Evolutionary conservation across 1,140 invertebrate genomes (phyloP).

Genomic region (Drosophila simulans): DNA sequence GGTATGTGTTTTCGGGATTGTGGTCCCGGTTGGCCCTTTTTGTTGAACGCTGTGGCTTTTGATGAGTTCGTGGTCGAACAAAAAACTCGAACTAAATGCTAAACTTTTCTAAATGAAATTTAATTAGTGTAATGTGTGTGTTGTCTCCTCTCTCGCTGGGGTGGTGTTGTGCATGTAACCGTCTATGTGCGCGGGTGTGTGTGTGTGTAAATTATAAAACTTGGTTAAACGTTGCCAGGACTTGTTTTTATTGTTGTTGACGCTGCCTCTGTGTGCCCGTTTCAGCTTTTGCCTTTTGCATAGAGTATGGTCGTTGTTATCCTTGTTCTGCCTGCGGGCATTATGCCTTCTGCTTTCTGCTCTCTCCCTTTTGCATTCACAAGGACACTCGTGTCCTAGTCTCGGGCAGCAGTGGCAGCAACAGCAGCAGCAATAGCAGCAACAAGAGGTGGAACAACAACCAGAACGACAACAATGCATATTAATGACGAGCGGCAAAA

Average conservation of each 20-base stretch:
- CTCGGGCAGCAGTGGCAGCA: slow-evolving; percentile 27
- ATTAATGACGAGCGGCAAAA: slow-evolving; percentile 82
- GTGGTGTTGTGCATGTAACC: too few relatives aligned
- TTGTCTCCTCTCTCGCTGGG: slow-evolving; percentile 6
- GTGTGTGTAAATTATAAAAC: slow-evolving; percentile 70
- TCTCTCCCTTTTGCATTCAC: slow-evolving; percentile 32
- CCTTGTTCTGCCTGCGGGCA: slow-evolving; percentile 45
- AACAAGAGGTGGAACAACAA: slow-evolving; percentile 51
- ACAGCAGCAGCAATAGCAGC: slow-evolving; percentile 22
- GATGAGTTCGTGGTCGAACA: slow-evolving; percentile 39
- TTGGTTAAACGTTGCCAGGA: slow-evolving; percentile 75
- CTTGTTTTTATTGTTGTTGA: slow-evolving; percentile 31
- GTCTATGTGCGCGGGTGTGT: background rate
- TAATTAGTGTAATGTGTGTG: slow-evolving; percentile 69
- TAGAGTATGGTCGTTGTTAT: slow-evolving; percentile 45
- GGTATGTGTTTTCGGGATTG: background rate
- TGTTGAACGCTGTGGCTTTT: slow-evolving; percentile 34
- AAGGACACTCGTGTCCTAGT: slow-evolving; percentile 58
- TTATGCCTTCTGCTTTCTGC: slow-evolving; percentile 15
- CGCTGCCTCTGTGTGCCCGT: slow-evolving; percentile 25
- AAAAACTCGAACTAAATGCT: slow-evolving; percentile 41
- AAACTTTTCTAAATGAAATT: slow-evolving; percentile 74
- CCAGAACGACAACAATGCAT: slow-evolving; percentile 71
- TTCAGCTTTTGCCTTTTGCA: slow-evolving; percentile 47
- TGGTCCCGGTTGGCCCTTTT: slow-evolving; percentile 1